A percentile compares a stretch with the other conserved stretches of the same genome.
Conservation (phyloP, 2,113 vertebrate genomes). For the Indicator maculatus region DNA sequence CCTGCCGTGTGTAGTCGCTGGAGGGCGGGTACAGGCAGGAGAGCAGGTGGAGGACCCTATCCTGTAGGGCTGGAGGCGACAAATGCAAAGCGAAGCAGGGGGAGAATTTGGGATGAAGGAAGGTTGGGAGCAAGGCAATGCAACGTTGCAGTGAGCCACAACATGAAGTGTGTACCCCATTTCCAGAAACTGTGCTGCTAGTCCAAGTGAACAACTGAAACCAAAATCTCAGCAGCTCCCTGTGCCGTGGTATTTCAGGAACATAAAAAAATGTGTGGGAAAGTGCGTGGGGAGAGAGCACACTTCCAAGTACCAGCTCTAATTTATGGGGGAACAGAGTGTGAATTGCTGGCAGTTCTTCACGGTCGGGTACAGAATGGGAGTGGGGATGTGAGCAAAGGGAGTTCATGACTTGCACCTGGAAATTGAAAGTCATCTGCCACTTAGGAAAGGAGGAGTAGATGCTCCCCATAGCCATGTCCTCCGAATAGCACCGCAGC, state of each 20-base stretch:
- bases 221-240: background rate
- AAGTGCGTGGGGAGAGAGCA: fast-evolving
- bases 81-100: background rate
- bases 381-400: background rate
- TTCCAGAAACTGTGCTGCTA: background rate
- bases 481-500: background rate
- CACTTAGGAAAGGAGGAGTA: background rate
- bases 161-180: background rate
- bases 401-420: background rate
- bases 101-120: background rate
- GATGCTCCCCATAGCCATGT: background rate
- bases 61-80: no score
- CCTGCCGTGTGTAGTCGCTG: fast-evolving
- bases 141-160: fast-evolving
- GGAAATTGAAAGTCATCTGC: background rate
- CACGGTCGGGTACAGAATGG: background rate
- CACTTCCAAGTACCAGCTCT: no score
- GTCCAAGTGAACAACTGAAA: background rate
- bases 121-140: background rate
- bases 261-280: background rate
- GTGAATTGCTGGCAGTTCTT: background rate
- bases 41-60: background rate
- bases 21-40: no score
- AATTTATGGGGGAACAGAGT: background rate
- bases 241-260: background rate